A percentile compares a stretch with the other conserved stretches of the same genome.
phyloP scores from a whole-genome alignment of 2,888 invertebrate genomes.

The Ochlodes sylvanus region DNA sequence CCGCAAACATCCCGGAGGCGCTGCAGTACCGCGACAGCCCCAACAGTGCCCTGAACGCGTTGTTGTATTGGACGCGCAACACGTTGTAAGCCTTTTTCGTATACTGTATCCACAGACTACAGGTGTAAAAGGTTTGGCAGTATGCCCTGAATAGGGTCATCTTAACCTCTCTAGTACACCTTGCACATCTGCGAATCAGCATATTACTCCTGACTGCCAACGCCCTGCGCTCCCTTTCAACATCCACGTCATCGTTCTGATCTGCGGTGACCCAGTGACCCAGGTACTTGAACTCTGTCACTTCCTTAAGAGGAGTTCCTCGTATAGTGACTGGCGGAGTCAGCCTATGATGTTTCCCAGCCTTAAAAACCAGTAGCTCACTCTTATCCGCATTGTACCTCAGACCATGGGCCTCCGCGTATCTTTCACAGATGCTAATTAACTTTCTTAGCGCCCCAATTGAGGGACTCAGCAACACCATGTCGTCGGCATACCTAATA shows the following conservation, averaged over 20 bases:
- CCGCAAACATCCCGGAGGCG: too few species aligned
- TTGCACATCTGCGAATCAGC: too few species aligned
- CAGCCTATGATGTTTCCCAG: background rate
- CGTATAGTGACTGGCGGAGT: background rate
- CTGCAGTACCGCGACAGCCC: too few species aligned
- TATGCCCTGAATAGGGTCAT: background rate
- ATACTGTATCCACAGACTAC: background rate
- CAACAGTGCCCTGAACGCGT: too few species aligned
- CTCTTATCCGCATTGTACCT: constrained; percentile 4
- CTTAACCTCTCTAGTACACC: background rate
- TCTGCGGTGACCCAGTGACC: constrained; percentile 29
- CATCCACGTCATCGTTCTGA: constrained; percentile 6
- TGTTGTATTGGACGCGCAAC: too few species aligned
- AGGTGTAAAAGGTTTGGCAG: background rate
- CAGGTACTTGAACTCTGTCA: constrained; percentile 22
- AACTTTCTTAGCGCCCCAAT: constrained; percentile 3
- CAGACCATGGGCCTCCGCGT: constrained; percentile 12
- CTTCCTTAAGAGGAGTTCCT: background rate
- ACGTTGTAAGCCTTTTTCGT: background rate
- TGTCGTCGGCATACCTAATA: constrained; percentile 40
- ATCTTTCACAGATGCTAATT: constrained; percentile 9
- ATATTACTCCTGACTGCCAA: too few species aligned
- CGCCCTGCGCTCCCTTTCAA: constrained; percentile 12
- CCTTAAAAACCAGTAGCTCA: constrained; percentile 1
- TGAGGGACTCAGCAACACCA: constrained; percentile 39